Evolutionary conservation across 1,140 invertebrate genomes (phyloP).

Genomic region (Tribolium madens): DNA sequence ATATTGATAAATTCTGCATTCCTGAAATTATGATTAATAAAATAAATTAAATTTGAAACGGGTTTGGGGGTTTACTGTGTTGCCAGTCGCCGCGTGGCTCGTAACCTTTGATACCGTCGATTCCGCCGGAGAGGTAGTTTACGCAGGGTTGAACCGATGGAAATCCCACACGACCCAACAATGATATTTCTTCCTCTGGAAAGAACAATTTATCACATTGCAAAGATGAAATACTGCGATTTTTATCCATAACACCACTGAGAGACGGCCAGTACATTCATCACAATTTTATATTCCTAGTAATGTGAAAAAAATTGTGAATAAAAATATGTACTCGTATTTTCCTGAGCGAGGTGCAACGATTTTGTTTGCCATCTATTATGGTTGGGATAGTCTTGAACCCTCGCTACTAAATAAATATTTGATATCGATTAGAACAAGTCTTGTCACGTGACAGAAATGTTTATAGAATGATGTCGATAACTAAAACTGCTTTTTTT

Average conservation of each 20-base stretch:
- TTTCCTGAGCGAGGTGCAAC: too few relatives aligned
- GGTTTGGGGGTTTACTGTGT: slow-evolving; percentile 74
- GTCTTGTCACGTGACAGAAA: too few relatives aligned
- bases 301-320: too few relatives aligned
- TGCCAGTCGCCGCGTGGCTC: slow-evolving; percentile 84
- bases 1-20: slow-evolving; percentile 94
- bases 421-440: neutral
- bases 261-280: too few relatives aligned
- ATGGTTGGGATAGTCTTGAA: neutral
- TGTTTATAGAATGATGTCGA: too few relatives aligned
- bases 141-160: slow-evolving; percentile 77
- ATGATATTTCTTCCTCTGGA: slow-evolving; percentile 77
- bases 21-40: slow-evolving; percentile 72
- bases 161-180: slow-evolving; percentile 77
- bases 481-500: too few relatives aligned
- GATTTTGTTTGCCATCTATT: neutral
- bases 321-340: too few relatives aligned
- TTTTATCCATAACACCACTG: too few relatives aligned
- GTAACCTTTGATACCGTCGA: slow-evolving; percentile 72
- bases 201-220: slow-evolving; percentile 51
- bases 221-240: neutral
- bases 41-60: neutral
- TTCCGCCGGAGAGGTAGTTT: slow-evolving; percentile 80
- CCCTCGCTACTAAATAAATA: neutral
- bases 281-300: too few relatives aligned